Base-by-base conservation (phyloP, 2,797 vertebrate species). In the Darevskia mixta region DNA sequence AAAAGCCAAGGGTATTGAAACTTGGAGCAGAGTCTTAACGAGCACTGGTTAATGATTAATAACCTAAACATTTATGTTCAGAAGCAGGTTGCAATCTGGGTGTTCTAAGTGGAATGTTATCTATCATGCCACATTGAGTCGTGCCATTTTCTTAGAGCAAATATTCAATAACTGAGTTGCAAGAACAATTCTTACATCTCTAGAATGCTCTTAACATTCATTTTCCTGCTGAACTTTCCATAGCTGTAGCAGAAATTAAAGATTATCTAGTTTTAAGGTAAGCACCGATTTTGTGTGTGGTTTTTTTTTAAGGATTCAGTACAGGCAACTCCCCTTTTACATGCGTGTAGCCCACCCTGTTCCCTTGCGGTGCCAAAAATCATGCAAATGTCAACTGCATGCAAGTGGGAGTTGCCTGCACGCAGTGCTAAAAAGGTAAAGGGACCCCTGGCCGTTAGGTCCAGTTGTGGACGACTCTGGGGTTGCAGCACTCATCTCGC, bases 41-140 rank as follows among this genome's bases (percentile, higher is more conserved):
- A 88, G 78, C 11, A 20, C 45, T 79, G 83, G 82, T 84, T 88
- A 88, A 88, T 88, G 38, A 84, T 88, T 88, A 88, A 32, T 17
- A 20, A 9, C 0, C 41, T 11, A 55, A 83, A 66, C 11, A 27
- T 8, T 35, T 79, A 29, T 67, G 10, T 82, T 73, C 82, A 88
- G 49, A 43, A 71, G 13, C n/a, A 82, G 61, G 78, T 81, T 88
- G 25, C 0, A 75, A 67, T 10, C 29, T 3, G 66, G 32, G 71
- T 5, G 13, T 49, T 35, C 49, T 77, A 43, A 87, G 23, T 49
- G 81, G 64, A 82, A 82, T 55, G 79, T 18, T 43, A 32, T 89
- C 76, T 35, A n/a, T 8, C 61, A 45, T 4, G 35, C 75, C 71
- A 20, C 2, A n/a, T 5, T 18, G 72, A 58, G 78, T 58, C 67